Evolutionary conservation across 2,888 invertebrate genomes (phyloP).

Genomic region (Leistus spinibarbis): DNA sequence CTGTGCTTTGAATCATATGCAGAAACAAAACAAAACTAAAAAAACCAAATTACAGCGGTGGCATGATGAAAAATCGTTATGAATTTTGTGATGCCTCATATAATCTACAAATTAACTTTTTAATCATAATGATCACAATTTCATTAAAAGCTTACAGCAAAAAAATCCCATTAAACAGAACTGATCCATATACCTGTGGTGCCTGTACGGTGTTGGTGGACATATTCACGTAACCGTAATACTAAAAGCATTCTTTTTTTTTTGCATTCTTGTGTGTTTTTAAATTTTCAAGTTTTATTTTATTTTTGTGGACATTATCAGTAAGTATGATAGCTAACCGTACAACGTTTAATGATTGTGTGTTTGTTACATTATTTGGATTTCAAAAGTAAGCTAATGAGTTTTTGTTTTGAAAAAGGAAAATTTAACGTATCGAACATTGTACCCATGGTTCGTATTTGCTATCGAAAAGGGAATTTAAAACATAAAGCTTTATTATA

Average conservation of each 20-base stretch:
- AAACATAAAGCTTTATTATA: no score
- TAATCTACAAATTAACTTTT: constrained; percentile 39
- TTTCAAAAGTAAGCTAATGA: background rate
- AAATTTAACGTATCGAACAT: no score
- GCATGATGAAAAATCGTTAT: background rate
- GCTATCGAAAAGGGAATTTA: no score
- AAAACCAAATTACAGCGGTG: background rate
- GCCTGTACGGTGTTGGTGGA: background rate
- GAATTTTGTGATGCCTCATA: constrained; percentile 13
- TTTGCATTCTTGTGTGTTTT: background rate
- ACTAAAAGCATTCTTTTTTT: background rate
- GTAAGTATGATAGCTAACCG: background rate
- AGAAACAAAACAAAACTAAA: background rate
- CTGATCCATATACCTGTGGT: constrained; percentile 14
- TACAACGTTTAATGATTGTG: background rate
- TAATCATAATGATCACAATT: constrained; percentile 39
- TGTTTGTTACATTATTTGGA: background rate
- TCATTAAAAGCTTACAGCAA: constrained; percentile 35
- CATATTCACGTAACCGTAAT: background rate
- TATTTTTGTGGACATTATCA: background rate
- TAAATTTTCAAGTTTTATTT: background rate
- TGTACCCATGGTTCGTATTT: no score
- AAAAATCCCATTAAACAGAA: constrained; percentile 30
- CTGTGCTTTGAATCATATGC: background rate
- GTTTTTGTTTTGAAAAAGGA: no score